A percentile compares a stretch with the other conserved stretches of the same genome.
phyloP scores from a whole-genome alignment of 2,797 vertebrate species.

The Sebastes elongatus region DNA sequence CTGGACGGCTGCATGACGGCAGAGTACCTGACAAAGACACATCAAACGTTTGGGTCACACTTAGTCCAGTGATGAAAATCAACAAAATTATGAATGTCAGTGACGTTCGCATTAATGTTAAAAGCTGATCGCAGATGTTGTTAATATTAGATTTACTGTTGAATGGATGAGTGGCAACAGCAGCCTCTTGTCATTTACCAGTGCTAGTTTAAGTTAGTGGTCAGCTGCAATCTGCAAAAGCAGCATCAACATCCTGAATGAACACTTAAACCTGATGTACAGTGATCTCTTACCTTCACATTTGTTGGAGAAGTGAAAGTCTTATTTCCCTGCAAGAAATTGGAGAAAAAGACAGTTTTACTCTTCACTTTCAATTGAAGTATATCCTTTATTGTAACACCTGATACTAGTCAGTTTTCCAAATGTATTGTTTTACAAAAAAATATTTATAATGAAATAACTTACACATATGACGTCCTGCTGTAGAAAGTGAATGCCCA shows the following conservation, averaged over 20 bases:
- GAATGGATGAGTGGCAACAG: background rate
- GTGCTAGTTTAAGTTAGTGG: background rate
- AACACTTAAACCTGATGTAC: background rate
- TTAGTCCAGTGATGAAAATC: background rate
- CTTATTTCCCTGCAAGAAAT: background rate
- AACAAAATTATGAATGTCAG: background rate
- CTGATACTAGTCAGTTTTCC: background rate
- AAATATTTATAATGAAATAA: background rate
- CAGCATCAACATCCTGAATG: background rate
- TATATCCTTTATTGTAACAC: background rate
- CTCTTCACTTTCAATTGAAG: background rate
- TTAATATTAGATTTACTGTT: background rate
- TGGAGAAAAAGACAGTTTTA: background rate
- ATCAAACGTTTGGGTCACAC: background rate
- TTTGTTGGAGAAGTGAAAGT: background rate
- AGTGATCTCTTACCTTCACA: constrained; percentile 30
- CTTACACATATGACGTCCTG: constrained; percentile 5
- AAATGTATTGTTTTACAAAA: background rate
- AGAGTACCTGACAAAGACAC: background rate
- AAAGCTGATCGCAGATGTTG: background rate
- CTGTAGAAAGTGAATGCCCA: accelerated
- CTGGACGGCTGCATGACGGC: accelerated
- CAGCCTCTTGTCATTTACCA: background rate
- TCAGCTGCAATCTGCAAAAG: background rate
- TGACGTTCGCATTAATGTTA: background rate